These are phyloP conservation scores for Celastrina argiolus DNA, from an alignment of 2,888 invertebrate species.

Conservation along the genomic window DNA sequence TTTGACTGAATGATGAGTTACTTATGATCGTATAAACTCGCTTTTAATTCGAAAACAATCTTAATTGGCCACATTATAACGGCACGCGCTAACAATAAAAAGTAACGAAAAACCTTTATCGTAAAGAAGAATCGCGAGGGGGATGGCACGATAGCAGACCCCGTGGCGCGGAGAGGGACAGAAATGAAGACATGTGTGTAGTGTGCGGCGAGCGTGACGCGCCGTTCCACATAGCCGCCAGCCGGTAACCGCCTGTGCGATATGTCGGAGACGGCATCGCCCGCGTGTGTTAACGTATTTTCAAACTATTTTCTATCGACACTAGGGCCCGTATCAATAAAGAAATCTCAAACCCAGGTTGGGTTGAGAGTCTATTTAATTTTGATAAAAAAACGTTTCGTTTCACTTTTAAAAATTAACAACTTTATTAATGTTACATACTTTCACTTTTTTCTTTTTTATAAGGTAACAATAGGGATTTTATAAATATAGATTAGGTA, in stretches of 20 bases:
- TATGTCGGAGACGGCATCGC: constrained; percentile 25
- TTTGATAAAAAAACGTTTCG: no score
- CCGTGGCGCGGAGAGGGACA: constrained; percentile 28
- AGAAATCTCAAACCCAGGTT: not conserved
- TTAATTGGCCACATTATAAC: constrained; percentile 14
- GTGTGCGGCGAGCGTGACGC: constrained; percentile 51
- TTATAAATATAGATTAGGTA: no score
- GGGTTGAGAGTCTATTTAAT: no score
- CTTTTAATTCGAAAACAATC: constrained; percentile 17
- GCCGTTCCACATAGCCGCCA: constrained; percentile 44
- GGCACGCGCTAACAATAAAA: constrained; percentile 23
- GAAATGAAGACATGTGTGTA: constrained; percentile 45
- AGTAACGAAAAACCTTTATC: constrained; percentile 22
- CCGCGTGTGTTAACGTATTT: not conserved
- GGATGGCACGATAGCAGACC: not conserved
- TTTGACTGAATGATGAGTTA: no score
- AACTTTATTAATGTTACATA: no score
- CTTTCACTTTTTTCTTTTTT: no score
- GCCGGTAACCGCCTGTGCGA: constrained; percentile 43
- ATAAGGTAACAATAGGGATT: no score
- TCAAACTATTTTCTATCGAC: not conserved
- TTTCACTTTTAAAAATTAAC: no score
- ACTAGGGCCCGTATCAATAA: no score
- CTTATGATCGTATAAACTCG: no score
- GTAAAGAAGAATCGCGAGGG: constrained; percentile 9